Evolutionary conservation across 2,113 vertebrate species (phyloP).

Genomic region (Antigone vipio): DNA sequence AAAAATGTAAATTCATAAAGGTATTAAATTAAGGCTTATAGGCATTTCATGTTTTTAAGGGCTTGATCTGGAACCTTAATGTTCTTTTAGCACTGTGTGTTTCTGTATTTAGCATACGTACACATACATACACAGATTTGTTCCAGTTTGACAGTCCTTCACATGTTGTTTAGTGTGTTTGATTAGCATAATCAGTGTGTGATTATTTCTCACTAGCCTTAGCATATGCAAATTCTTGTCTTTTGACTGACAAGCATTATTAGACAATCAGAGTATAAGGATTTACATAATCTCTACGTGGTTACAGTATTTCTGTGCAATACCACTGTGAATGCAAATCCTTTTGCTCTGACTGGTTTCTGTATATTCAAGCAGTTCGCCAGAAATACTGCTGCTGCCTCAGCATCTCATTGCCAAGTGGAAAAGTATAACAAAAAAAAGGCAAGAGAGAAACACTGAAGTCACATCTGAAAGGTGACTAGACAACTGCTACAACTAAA

Average conservation of each 20-base stretch:
- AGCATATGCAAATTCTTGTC: conserved; percentile 56
- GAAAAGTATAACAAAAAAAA: background rate
- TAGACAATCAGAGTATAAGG: conserved; percentile 50
- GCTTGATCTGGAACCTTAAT: background rate
- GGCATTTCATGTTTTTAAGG: background rate
- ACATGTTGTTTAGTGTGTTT: conserved; percentile 21
- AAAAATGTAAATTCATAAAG: background rate
- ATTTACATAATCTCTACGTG: conserved; percentile 56
- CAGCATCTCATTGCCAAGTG: conserved; percentile 18
- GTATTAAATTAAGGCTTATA: background rate
- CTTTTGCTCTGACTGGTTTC: conserved; percentile 22
- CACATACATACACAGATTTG: background rate
- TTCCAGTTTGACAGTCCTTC: conserved; percentile 51
- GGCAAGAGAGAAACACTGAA: background rate
- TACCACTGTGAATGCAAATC: conserved; percentile 42
- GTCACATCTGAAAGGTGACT: background rate
- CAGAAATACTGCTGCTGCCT: conserved; percentile 33
- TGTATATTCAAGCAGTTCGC: conserved; percentile 34
- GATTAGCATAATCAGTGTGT: conserved; percentile 52
- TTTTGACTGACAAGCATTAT: conserved; percentile 62
- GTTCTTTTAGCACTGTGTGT: background rate
- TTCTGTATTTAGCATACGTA: background rate
- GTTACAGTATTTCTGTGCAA: conserved; percentile 34
- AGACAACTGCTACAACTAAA: background rate
- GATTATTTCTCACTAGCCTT: conserved; percentile 48